phyloP scores from a whole-genome alignment of 2,888 invertebrate genomes.

The Cylindroiulus punctatus region DNA sequence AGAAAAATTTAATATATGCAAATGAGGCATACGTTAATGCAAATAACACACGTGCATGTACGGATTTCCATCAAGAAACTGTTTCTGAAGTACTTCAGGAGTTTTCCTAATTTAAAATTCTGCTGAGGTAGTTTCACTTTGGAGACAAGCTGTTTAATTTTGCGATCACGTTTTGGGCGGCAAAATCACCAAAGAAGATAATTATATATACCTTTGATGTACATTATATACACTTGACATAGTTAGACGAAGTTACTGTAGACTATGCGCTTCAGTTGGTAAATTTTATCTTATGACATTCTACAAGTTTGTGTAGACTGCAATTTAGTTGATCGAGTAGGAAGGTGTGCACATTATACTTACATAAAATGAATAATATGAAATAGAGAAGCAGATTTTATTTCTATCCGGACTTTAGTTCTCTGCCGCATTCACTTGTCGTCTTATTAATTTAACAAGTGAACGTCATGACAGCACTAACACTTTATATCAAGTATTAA shows the following conservation, averaged over 20 bases:
- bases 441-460: too few relatives aligned
- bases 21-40: not conserved
- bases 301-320: too few relatives aligned
- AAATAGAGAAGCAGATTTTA: too few relatives aligned
- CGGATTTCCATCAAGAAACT: not conserved
- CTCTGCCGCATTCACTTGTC: too few relatives aligned
- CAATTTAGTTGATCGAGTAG: too few relatives aligned
- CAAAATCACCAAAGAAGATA: constrained; percentile 43
- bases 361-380: too few relatives aligned
- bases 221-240: not conserved
- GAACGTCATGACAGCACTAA: too few relatives aligned
- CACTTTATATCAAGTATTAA: too few relatives aligned
- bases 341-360: too few relatives aligned
- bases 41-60: not conserved
- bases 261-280: not conserved
- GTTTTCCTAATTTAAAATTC: constrained; percentile 43
- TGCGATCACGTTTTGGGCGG: constrained; percentile 32
- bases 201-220: constrained; percentile 34
- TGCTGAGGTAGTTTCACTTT: constrained; percentile 21
- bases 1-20: not conserved
- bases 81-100: constrained; percentile 25
- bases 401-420: too few relatives aligned
- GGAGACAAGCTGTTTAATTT: constrained; percentile 16
- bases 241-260: not conserved
- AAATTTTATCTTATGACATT: too few relatives aligned